Base-by-base conservation (phyloP, 2,113 vertebrate genomes). In the Myodes glareolus region DNA sequence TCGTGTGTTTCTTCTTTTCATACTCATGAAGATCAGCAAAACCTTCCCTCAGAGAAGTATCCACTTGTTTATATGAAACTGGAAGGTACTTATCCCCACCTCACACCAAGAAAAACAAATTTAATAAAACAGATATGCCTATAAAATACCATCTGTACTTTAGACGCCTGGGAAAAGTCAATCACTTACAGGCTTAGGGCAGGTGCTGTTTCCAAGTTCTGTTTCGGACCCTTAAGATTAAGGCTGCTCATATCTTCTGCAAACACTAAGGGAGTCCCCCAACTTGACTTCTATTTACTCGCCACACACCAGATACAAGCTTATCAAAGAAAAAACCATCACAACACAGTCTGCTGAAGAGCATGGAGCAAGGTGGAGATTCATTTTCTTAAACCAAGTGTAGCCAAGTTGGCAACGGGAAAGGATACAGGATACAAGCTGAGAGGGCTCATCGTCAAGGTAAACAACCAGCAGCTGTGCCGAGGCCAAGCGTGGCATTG, bases 21-120 rank as follows among this genome's bases (percentile, higher is more conserved):
- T 33, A 5, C 23, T 82, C 52, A 73, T 75, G 39, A 91, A 90
- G 36, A 72, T 89, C 45, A 68, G 45, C 14, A 77, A 94, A 95
- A 39, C 5, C 72, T 67, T 39, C 61, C 27, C 55, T 94, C 16
- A 47, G 21, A 13, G n/a, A 87, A 50, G n/a, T 5, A 73, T 2
- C 25, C 68, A 52, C 5, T 13, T 61, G 36, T 75, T 92, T 82
- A 7, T 47, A 63, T 81, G 76, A 88, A 67, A 73, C 39, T 61
- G 25, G 27, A 50, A 96, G 36, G 70, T 3, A 55, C 29, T 42
- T 12, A 52, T 1, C 1, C 58, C 33, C 0, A 55, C 6, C 36
- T 67, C 39, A 42, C 19, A 29, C 25, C 47, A 96, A 73, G 4
- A 39, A n/a, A 65, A 36, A 12, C 70, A 29, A 94, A n/a, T n/a